Evolutionary conservation across 1,140 invertebrate genomes (phyloP), one percentile per base, ranked within the genome.

Genomic region (Mycetomoellerius zeteki): DNA sequence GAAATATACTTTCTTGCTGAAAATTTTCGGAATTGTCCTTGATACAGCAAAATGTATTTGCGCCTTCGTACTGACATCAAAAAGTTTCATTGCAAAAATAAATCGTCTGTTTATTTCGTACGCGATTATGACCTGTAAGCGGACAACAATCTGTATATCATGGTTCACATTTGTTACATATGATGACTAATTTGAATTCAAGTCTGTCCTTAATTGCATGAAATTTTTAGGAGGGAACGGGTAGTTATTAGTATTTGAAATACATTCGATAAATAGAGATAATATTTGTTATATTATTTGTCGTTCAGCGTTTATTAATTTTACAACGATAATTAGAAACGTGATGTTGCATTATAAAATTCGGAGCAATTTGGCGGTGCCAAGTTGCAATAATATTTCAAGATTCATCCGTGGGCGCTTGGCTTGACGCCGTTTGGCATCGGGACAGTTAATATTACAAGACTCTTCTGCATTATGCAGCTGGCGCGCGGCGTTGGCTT

Each of bases 381-480:
- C 7, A 47, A 27, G 65, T 27, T 10, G 33, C 6, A 37, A 30
- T 27, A 43, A 82, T 58, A 72, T 72, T 58, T 27, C 19, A 33
- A 27, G 27, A 54, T 69, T 78, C 50, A 78, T 30, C 24, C 37
- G 60, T 8, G 43, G 43, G 30, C 76, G 8, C 12, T 78, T 65
- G 76, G 60, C 37, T 65, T 65, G 43, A 65, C 43, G 54, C 47
- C 50, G 21, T 56, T 81, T 71, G 65, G 21, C 50, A 56, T 33
- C 76, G 76, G 24, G 33, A 72, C 21, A 24, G 10, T 75, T 60
- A 60, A 73, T 73, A 43, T 60, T 73, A 21, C 80, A 71, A 73
- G 80, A 47, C 47, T 84, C 24, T 67, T 30, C 24, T 58, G 12
- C 21, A 65, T 50, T 50, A 60, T 50, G 69, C 52, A 82, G 37